Conservation (phyloP, 2,888 invertebrate genomes). For the Lasioglossum oenotherae region DNA sequence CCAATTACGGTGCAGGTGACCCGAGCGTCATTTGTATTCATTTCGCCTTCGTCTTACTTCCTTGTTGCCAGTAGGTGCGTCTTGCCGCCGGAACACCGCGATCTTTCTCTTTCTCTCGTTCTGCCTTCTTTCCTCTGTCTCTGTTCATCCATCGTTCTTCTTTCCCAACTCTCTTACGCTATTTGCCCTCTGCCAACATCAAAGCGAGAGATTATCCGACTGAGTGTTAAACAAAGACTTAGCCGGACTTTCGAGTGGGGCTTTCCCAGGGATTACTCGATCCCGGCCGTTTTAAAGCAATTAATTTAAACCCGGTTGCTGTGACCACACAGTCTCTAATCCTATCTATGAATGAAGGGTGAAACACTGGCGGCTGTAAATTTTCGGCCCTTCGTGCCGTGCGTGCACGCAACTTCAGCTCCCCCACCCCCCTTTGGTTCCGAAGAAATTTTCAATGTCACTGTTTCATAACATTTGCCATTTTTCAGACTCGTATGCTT, state of each 20-base stretch:
- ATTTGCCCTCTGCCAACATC: slow-evolving; percentile 38
- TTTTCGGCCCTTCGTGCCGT: background rate
- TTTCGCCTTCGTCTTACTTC: slow-evolving; percentile 69
- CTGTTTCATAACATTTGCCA: background rate
- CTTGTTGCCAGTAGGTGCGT: slow-evolving; percentile 49
- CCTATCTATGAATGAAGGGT: slow-evolving; percentile 29
- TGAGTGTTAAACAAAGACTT: slow-evolving; percentile 78
- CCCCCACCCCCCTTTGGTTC: background rate
- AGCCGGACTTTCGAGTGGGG: slow-evolving; percentile 58
- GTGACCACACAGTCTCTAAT: slow-evolving; percentile 41
- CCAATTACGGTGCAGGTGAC: slow-evolving; percentile 81
- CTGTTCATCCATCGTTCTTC: background rate
- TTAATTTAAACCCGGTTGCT: slow-evolving; percentile 65
- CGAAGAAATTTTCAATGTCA: background rate
- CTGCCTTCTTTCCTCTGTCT: background rate
- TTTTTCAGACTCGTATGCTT: background rate
- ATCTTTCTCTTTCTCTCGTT: background rate
- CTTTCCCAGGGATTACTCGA: slow-evolving; percentile 69
- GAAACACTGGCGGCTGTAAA: background rate
- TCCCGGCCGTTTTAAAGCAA: slow-evolving; percentile 59
- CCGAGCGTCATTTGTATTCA: slow-evolving; percentile 80
- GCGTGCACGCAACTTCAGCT: background rate
- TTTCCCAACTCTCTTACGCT: slow-evolving; percentile 24
- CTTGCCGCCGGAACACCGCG: slow-evolving; percentile 20
- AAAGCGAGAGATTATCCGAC: slow-evolving; percentile 71